A percentile compares a stretch with the other conserved stretches of the same genome.
phyloP scores from a whole-genome alignment of 2,888 invertebrate genomes.

The Antheraea yamamai region DNA sequence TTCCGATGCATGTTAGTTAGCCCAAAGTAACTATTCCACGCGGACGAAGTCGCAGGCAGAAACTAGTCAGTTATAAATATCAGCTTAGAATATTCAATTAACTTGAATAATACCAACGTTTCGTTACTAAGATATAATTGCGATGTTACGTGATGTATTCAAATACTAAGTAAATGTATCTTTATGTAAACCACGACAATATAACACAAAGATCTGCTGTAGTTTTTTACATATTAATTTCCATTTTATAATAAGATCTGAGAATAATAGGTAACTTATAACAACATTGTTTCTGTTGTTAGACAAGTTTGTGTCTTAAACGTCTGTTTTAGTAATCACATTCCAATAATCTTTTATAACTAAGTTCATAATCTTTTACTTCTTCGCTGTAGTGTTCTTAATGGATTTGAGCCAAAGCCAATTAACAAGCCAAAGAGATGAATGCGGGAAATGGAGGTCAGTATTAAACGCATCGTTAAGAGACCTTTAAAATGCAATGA shows the following conservation, averaged over 20 bases:
- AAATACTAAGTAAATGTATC: not conserved
- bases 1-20: too few relatives aligned
- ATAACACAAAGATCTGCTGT: not conserved
- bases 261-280: not conserved
- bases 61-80: too few relatives aligned
- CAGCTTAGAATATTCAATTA: not conserved
- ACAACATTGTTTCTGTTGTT: not conserved
- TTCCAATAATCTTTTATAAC: not conserved
- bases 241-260: not conserved
- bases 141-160: not conserved
- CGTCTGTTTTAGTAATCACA: not conserved
- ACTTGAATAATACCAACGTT: not conserved
- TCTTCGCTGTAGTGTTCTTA: not conserved
- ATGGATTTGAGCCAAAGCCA: too few relatives aligned
- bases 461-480: too few relatives aligned
- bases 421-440: too few relatives aligned
- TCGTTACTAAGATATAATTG: slow-evolving; percentile 1
- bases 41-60: too few relatives aligned
- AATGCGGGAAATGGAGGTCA: too few relatives aligned
- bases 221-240: not conserved
- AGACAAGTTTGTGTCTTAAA: not conserved
- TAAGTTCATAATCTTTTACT: not conserved
- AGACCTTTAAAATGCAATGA: too few relatives aligned
- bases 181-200: not conserved
- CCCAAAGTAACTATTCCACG: too few relatives aligned